Conservation (phyloP, 2,888 invertebrate genomes). For the Eledone cirrhosa region DNA sequence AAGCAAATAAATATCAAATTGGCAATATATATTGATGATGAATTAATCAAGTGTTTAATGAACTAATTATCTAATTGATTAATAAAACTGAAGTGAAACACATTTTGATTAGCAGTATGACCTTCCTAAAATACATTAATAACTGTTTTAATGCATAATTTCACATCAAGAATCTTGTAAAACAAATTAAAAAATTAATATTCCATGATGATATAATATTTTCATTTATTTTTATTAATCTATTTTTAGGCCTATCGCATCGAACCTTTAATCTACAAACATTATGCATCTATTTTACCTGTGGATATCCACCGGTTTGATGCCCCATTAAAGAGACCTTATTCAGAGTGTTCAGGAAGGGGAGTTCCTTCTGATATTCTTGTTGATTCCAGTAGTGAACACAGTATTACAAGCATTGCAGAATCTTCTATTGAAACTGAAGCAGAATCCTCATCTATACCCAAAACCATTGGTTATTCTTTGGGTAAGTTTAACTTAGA, state of each 20-base stretch:
- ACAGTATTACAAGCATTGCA: constrained; percentile 12
- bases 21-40: no score
- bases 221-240: background rate
- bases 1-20: no score
- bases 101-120: no score
- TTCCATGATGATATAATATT: no score
- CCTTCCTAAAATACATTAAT: no score
- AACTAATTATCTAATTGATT: no score
- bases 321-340: constrained; percentile 65
- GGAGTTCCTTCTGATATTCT: background rate
- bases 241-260: constrained; percentile 69
- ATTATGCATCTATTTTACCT: constrained; percentile 73
- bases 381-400: constrained; percentile 12
- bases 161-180: no score
- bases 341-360: constrained; percentile 42
- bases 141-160: no score
- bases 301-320: constrained; percentile 72
- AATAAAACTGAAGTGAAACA: no score
- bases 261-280: constrained; percentile 74
- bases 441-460: constrained; percentile 13
- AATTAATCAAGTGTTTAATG: no score
- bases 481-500: constrained; percentile 4
- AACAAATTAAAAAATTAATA: no score
- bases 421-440: background rate
- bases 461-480: constrained; percentile 13